Percentiles rank a stretch among this genome's conserved stretches.
phyloP scores from a whole-genome alignment of 2,797 vertebrate genomes.

The Hozukius guyotensis region DNA sequence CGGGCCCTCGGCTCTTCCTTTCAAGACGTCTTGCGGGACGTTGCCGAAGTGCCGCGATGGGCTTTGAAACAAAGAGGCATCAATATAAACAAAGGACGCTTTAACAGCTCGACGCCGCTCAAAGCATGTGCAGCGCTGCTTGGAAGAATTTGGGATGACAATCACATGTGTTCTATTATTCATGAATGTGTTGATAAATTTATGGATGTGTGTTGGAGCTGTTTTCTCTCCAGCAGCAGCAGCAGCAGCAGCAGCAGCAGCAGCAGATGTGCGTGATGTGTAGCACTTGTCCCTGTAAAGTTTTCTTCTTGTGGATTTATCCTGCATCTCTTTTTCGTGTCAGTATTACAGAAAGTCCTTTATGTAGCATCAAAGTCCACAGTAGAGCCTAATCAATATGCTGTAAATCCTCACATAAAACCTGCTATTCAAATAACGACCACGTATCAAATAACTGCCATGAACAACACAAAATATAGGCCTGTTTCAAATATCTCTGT shows the following conservation, averaged over 20 bases:
- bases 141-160: slow-evolving; percentile 43
- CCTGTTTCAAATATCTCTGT: not conserved
- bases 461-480: not conserved
- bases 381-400: not conserved
- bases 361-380: not conserved
- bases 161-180: slow-evolving; percentile 64
- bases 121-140: slow-evolving; percentile 11
- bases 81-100: slow-evolving; percentile 23
- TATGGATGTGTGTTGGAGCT: slow-evolving; percentile 38
- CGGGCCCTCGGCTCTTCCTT: slow-evolving; percentile 21
- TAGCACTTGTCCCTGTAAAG: slow-evolving; percentile 15
- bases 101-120: slow-evolving; percentile 8
- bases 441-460: not conserved
- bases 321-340: not conserved
- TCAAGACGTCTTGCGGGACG: slow-evolving; percentile 7
- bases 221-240: slow-evolving; percentile 17
- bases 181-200: slow-evolving; percentile 58
- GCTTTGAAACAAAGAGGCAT: slow-evolving; percentile 45
- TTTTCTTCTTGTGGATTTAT: slow-evolving; percentile 20
- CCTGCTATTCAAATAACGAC: not conserved
- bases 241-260: slow-evolving; percentile 33
- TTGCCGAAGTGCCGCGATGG: slow-evolving; percentile 12
- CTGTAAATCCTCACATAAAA: not conserved
- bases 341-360: not conserved
- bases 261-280: slow-evolving; percentile 52